Conservation (phyloP, 2,797 vertebrate species). For the Phataginus tetradactyla region DNA sequence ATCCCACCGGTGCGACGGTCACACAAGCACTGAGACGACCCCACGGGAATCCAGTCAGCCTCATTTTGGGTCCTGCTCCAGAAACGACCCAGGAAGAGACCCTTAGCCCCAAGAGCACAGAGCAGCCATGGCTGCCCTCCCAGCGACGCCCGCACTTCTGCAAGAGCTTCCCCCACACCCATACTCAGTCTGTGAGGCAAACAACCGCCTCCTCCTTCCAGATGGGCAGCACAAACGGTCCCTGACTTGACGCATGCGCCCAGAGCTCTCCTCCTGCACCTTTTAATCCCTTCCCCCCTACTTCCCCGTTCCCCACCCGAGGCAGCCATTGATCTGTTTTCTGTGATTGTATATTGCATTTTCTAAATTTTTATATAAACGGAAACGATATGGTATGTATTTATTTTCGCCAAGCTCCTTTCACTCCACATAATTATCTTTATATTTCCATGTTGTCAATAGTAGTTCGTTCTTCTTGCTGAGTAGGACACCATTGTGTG, state of each 20-base stretch:
- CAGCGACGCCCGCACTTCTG: conserved; percentile 39
- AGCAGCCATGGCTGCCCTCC: background rate
- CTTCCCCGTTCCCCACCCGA: fast-evolving
- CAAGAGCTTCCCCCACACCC: background rate
- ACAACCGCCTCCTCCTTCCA: background rate
- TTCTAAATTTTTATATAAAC: background rate
- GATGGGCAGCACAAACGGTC: background rate
- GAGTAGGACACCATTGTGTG: background rate
- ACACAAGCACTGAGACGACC: conserved; percentile 40
- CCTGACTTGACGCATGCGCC: background rate
- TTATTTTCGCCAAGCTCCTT: background rate
- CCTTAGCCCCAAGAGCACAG: background rate
- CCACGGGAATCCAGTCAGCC: background rate
- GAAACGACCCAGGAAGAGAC: background rate
- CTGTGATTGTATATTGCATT: background rate
- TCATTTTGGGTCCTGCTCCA: background rate
- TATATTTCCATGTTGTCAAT: background rate
- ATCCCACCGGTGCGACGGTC: conserved; percentile 14
- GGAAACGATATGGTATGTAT: background rate
- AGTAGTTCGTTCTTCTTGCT: background rate
- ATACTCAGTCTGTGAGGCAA: conserved; percentile 10
- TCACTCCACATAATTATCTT: background rate
- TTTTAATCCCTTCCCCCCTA: background rate
- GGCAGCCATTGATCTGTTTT: background rate
- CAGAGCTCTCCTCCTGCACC: background rate